Percentiles rank a stretch among this genome's conserved stretches.
Conservation (phyloP, 1,140 invertebrate genomes). For the Phocides pigmalion region DNA sequence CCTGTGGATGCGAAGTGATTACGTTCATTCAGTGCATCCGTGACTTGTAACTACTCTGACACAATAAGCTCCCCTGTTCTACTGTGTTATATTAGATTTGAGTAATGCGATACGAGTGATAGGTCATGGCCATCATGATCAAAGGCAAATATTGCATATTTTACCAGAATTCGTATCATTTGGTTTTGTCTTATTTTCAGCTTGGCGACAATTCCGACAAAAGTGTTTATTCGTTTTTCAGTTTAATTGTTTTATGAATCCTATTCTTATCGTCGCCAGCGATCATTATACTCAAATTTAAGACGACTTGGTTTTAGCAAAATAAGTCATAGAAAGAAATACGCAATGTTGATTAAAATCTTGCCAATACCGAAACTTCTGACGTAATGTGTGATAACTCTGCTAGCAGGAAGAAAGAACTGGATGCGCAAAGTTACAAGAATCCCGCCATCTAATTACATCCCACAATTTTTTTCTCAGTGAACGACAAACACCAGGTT, state of each 20-base stretch:
- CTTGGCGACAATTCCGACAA: no score
- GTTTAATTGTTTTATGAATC: no score
- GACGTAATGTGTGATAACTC: not conserved
- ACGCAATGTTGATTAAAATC: not conserved
- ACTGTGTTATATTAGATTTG: not conserved
- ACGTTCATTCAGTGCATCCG: constrained; percentile 29
- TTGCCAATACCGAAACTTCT: not conserved
- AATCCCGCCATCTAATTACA: not conserved
- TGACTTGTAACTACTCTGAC: not conserved
- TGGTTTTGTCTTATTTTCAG: no score
- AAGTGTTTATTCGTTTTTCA: no score
- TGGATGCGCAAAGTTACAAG: not conserved
- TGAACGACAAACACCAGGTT: constrained; percentile 15
- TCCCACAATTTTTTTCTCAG: constrained; percentile 10
- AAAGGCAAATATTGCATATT: no score
- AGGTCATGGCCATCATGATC: not conserved
- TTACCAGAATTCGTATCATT: no score
- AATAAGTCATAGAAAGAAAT: no score
- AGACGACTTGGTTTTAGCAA: no score
- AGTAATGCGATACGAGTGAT: not conserved
- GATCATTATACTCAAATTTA: no score
- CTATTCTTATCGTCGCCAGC: no score
- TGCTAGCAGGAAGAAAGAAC: not conserved
- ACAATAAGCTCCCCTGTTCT: not conserved
- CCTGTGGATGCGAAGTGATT: constrained; percentile 16